A percentile compares a stretch with the other conserved stretches of the same genome.
Evolutionary conservation across 37 sponge, comb jelly and placozoan species (phyloP).

Genomic region (Aplysina aerophoba): DNA sequence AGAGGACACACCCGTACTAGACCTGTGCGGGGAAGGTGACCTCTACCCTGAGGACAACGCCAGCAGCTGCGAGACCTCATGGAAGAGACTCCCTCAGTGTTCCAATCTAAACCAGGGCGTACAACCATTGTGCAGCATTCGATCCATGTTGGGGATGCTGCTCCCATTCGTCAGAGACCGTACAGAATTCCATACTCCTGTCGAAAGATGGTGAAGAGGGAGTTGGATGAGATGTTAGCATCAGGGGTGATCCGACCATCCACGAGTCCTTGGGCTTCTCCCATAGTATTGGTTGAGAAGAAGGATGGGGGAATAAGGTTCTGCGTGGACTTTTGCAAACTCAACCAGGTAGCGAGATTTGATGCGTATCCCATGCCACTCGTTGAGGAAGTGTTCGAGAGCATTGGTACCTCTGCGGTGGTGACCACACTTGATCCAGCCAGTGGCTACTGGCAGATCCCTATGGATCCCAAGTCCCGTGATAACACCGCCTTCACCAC

Average conservation of each 20-base stretch:
- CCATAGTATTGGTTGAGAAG: constrained; percentile 15
- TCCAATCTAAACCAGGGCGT: background rate
- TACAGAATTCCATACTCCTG: constrained; percentile 23
- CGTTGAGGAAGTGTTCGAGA: background rate
- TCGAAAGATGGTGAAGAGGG: constrained; percentile 28
- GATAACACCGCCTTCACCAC: constrained; percentile 22
- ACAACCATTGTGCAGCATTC: constrained; percentile 6
- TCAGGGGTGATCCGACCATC: constrained; percentile 11
- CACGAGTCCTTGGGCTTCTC: constrained; percentile 35
- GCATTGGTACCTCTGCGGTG: background rate
- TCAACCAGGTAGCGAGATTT: constrained; percentile 19
- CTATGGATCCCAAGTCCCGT: background rate
- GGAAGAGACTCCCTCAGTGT: constrained; percentile 6
- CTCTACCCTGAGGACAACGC: background rate
- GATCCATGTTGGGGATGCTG: constrained; percentile 12
- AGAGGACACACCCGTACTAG: too few relatives aligned
- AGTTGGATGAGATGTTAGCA: constrained; percentile 19
- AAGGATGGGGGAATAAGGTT: constrained; percentile 1
- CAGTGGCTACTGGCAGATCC: constrained; percentile 27
- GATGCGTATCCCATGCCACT: constrained; percentile 34
- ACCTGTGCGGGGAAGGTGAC: too few relatives aligned
- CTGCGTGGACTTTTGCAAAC: constrained; percentile 11
- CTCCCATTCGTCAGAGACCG: constrained; percentile 29
- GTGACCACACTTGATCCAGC: constrained; percentile 29
- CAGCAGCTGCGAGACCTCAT: background rate